phyloP scores from a whole-genome alignment of 2,113 vertebrate genomes.

The Elaphurus davidianus region DNA sequence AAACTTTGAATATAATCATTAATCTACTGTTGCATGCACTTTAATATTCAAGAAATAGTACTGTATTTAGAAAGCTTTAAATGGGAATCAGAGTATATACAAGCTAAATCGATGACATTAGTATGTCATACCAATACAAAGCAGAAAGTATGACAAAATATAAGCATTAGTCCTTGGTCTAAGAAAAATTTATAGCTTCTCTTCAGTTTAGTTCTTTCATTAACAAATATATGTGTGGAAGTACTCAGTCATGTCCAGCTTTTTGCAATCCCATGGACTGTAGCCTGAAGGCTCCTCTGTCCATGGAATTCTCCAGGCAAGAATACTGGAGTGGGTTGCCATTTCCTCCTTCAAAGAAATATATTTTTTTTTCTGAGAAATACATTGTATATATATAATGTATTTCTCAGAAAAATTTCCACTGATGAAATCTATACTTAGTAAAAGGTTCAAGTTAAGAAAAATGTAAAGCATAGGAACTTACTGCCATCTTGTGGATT shows the following conservation, averaged over 20 bases:
- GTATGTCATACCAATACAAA: not conserved
- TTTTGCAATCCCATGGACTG: not conserved
- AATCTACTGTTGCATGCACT: not conserved
- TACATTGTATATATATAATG: not conserved
- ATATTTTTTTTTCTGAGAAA: too few species aligned
- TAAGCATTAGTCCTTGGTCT: not conserved
- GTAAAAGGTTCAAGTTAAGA: slow-evolving; percentile 51
- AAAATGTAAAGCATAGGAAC: slow-evolving; percentile 63
- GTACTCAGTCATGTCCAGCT: not conserved
- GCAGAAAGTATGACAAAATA: not conserved
- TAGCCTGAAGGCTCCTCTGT: not conserved
- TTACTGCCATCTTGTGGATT: slow-evolving; percentile 84
- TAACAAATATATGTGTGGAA: not conserved
- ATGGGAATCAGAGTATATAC: not conserved
- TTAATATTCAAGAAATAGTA: not conserved
- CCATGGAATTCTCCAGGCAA: not conserved
- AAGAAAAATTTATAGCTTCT: slow-evolving; percentile 57
- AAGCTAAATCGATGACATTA: slow-evolving; percentile 24
- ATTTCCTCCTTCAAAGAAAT: not conserved
- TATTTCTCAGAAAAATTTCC: slow-evolving; percentile 68
- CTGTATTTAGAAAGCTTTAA: not conserved
- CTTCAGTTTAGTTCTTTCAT: slow-evolving; percentile 9
- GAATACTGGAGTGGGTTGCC: not conserved
- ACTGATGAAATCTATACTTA: slow-evolving; percentile 63
- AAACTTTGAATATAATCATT: not conserved